Evolutionary conservation across 1,140 invertebrate species (phyloP).

Genomic region (Drosophila rhopaloa): DNA sequence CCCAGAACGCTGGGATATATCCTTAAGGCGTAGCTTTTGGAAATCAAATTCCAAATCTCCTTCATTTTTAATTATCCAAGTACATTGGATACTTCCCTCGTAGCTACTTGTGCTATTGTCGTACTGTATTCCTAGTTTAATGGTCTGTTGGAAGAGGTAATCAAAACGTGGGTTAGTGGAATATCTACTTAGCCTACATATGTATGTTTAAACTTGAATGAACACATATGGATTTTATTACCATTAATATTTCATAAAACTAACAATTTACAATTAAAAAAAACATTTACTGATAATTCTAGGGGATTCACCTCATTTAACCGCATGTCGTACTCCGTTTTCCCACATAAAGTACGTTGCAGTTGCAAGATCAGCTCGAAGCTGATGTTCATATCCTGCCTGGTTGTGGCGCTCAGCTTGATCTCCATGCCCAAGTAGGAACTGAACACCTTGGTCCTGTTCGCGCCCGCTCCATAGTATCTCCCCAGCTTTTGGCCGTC

Average conservation of each 20-base stretch:
- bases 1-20: conserved; percentile 51
- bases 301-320: conserved; percentile 29
- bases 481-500: conserved; percentile 86
- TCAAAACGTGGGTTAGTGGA: too few relatives aligned
- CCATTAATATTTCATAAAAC: too few relatives aligned
- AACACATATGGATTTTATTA: too few relatives aligned
- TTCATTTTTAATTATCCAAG: conserved; percentile 41
- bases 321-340: conserved; percentile 16
- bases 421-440: conserved; percentile 87
- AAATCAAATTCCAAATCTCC: conserved; percentile 41
- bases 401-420: conserved; percentile 86
- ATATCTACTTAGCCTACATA: too few relatives aligned
- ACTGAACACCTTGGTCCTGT: conserved; percentile 85
- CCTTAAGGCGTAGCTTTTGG: conserved; percentile 37
- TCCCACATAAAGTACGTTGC: conserved; percentile 84
- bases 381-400: conserved; percentile 84
- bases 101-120: conserved; percentile 13
- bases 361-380: conserved; percentile 86
- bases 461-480: conserved; percentile 86
- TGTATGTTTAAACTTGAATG: too few relatives aligned
- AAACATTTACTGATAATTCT: too few relatives aligned
- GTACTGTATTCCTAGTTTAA: conserved; percentile 16
- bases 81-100: conserved; percentile 55
- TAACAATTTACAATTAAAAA: too few relatives aligned
- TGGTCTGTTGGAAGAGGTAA: conserved; percentile 8